Evolutionary conservation across 2,797 vertebrate species (phyloP), one percentile per base, ranked within the genome.

Genomic region (Sebastes trivittatus): DNA sequence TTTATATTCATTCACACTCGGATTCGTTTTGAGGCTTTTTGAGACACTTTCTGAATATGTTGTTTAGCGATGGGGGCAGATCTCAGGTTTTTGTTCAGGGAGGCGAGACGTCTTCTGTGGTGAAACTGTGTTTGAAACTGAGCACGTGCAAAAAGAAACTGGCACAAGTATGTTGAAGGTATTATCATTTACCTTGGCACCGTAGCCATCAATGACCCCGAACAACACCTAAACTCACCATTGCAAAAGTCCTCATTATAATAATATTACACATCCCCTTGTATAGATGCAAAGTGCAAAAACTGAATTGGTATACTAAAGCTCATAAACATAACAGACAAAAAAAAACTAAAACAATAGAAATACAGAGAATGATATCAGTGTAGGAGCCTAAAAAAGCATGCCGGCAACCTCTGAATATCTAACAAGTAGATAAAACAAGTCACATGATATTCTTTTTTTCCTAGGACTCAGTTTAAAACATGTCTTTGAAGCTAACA

Each of bases 251-350:
- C 92, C 93, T 95, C 90, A 88, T 92, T 89, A 89, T 95, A 96
- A 96, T 96, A 97, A 97, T 97, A 97, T 97, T 98, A 97, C 96
- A 98, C 97, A 97, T 97, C 96, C 97, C 97, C 96, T 96, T 95
- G 95, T 97, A 97, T 97, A 97, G 96, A 97, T 97, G 97, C 97
- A 97, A 99, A 99, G 98, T 98, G 98, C 97, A 97, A 96, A 95
- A 97, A 97, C 96, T 95, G 96, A 95, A 95, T 96, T 96, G 95
- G 96, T 96, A 96, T 96, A 97, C 96, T 95, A 96, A 96, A 97
- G 97, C 95, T 96, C 90, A 96, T 94, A 95, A 96, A 96, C 94
- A 91, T 90, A 93, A 95, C 75, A 91, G 83, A 93, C 85, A 76
- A 87, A 87, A 81, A 67, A 46, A 46, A 46, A 4, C 42, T 46